Evolutionary conservation across 2,888 invertebrate species (phyloP), one percentile per base, ranked within the genome.

Genomic region (Octonoba sinensis): DNA sequence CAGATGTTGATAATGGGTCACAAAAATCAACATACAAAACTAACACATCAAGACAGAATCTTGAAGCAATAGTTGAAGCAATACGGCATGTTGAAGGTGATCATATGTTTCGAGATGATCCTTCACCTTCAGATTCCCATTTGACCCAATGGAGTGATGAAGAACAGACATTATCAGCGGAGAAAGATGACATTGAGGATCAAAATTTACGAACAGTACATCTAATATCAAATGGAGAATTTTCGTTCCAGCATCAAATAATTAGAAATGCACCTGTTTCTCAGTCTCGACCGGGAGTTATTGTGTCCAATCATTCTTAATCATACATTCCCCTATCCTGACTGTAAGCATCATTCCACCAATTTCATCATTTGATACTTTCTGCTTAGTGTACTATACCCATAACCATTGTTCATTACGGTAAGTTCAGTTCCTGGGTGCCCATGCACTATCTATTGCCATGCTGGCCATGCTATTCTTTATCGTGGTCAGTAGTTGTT

Each of bases 31-130:
- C 62, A 4, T 75, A 65, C 46, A 76, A 71, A 47, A 83, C 85
- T 59, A 86, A 92, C 85, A 94, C 94, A 70, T 96, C 96, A 84
- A 93, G 96, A 74, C 96, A 97, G 89, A 98, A 97, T 89, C 91
- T 99, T 86, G 97, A 99, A 89, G 98, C 98, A 16, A 98, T 99
- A 86, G 97, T 99, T 54, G 98, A 99, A 89, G 99, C 99, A 75
- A 99, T 99, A 87, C 93, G 97, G 54, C 98, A 99, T 88, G 90
- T 99, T 85, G 99, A 99, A 89, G 98, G 98, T 56, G 97, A 97
- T 88, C 96, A 96, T 89, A 90, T 96, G 88, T 96, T 97, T 90
- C 92, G 93, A 85, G 96, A 96, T 87, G 88, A 88, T 20, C 84
- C 85, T 13, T 57, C 64, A 46, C 75, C 84, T 1, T 47, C 69